Evolutionary conservation across 2,797 vertebrate genomes (phyloP).

Genomic region (Falco biarmicus): DNA sequence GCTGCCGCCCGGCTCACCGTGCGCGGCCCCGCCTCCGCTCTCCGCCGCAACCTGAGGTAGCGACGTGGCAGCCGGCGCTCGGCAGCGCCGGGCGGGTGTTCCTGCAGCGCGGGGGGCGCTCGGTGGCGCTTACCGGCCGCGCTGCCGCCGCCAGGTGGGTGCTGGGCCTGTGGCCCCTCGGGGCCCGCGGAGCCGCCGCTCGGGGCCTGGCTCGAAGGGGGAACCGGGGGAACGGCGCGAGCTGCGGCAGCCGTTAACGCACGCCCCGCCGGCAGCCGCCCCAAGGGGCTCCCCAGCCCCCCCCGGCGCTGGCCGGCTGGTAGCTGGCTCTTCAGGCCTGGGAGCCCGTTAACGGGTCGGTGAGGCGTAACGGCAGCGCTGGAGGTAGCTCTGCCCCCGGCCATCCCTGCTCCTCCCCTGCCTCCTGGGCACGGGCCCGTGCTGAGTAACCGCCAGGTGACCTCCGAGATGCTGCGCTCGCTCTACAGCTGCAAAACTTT

Average conservation of each 20-base stretch:
- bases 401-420: fast-evolving
- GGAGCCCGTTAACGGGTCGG: neutral
- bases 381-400: neutral
- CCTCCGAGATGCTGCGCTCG: fast-evolving
- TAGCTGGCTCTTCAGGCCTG: neutral
- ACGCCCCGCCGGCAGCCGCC: neutral
- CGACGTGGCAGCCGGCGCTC: conserved; percentile 18
- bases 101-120: neutral
- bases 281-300: fast-evolving
- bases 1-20: neutral
- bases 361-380: neutral
- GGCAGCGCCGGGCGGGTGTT: neutral
- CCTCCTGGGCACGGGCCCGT: neutral
- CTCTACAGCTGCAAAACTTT: neutral
- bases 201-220: neutral
- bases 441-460: neutral
- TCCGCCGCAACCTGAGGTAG: neutral
- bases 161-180: neutral
- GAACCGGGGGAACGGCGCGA: neutral
- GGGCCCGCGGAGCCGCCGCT: neutral
- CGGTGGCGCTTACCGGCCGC: neutral
- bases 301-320: no score
- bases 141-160: neutral
- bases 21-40: neutral
- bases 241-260: neutral